Evolutionary conservation across 2,113 vertebrate species (phyloP).

Genomic region (Cyphomyrus discorhynchus): DNA sequence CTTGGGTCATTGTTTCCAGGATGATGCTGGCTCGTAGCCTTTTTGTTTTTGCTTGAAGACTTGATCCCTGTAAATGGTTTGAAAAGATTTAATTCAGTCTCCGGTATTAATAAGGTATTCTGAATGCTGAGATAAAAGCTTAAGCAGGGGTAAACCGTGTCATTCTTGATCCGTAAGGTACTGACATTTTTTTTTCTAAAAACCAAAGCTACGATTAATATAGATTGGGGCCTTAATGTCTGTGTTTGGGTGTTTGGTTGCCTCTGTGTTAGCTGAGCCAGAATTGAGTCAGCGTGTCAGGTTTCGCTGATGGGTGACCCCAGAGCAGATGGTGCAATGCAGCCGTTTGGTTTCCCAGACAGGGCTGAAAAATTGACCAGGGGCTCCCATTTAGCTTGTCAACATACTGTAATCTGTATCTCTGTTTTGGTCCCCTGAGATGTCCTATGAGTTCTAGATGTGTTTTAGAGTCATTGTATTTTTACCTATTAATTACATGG

Average conservation of each 20-base stretch:
- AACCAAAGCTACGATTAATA: background rate
- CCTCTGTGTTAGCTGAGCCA: constrained; percentile 12
- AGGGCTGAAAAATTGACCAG: background rate
- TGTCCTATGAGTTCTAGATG: background rate
- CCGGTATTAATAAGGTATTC: background rate
- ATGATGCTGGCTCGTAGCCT: background rate
- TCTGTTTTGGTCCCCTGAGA: background rate
- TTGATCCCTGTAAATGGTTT: background rate
- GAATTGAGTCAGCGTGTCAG: constrained; percentile 32
- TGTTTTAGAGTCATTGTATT: background rate
- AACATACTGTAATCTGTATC: background rate
- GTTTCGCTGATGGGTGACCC: constrained; percentile 38
- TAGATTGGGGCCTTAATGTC: background rate
- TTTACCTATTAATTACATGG: background rate
- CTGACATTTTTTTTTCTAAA: background rate
- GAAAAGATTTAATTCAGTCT: background rate
- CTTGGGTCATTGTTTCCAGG: background rate
- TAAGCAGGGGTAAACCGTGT: background rate
- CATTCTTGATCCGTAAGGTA: background rate
- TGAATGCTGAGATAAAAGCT: background rate
- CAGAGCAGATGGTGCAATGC: constrained; percentile 31
- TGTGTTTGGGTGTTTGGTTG: background rate
- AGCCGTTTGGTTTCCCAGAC: background rate
- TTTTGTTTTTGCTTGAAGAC: background rate
- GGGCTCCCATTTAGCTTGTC: background rate